Base-by-base conservation (phyloP, 2,888 invertebrate genomes). In the Idaea biselata region DNA sequence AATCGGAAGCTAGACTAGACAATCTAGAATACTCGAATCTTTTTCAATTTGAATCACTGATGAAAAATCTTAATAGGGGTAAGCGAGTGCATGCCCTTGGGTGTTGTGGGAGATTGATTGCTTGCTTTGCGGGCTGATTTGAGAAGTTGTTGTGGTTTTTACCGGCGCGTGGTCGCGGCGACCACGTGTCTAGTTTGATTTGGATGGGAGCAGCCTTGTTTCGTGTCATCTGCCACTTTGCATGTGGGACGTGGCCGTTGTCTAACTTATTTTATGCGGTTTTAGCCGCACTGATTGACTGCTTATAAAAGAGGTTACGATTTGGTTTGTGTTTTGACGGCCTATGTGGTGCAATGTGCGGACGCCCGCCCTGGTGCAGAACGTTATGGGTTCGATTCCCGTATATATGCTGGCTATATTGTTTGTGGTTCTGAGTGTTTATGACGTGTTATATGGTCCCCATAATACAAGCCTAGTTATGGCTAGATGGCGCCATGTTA, bases 191-290 rank as follows among this genome's bases (percentile, higher is more conserved):
- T 44, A 44, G 44, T 8, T 44, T 44, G 44, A 44, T 63, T 68
- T 69, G 69, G 76, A 80, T 76, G 60, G 68, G 74, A 74, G 66
- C 63, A 71, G 70, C 80, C 81, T 82, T 80, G 76, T 72, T 70
- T 73, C 66, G 62, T 69, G 71, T 70, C 70, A 69, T 69, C 68
- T 73, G 58, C 58, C 18, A 60, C 63, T 67, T 61, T 56, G 62
- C 62, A 58, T 58, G 55, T 58, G 63, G 64, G 63, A 67, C 65
- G 67, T 57, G 25, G 25, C 25, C 25, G 25, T 25, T 25, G 25
- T 25, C n/a, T n/a, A n/a, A n/a, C n/a, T n/a, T n/a, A 25, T 25
- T 25, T 25, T 25, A 3, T 25, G 25, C 25, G 25, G 25, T 25
- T 3, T 25, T 25, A 25, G 25, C 25, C 25, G 25, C 25, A 25